Evolutionary conservation across 2,888 invertebrate genomes (phyloP).

Genomic region (Tetropium fuscum): DNA sequence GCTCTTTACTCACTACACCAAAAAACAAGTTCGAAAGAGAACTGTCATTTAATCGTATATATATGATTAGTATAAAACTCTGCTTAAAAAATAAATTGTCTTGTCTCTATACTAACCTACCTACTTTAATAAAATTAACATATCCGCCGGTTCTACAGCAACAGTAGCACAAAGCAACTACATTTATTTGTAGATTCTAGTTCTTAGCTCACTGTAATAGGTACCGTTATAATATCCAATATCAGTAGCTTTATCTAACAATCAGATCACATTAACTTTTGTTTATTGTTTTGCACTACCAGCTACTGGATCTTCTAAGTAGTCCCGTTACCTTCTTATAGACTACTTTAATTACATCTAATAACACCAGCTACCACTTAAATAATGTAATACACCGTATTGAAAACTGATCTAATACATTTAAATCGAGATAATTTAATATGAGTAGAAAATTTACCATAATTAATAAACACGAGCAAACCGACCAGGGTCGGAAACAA

Average conservation of each 20-base stretch:
- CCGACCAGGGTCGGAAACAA: no score
- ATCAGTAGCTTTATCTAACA: neutral
- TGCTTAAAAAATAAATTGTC: no score
- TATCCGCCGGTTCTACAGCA: neutral
- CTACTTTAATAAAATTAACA: no score
- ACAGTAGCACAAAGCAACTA: neutral
- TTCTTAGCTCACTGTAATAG: constrained; percentile 21
- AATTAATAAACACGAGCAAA: no score
- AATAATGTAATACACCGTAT: neutral
- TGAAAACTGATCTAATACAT: constrained; percentile 3
- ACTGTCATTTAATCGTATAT: no score
- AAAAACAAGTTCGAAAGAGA: no score
- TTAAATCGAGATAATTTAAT: constrained; percentile 1
- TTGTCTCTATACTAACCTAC: no score
- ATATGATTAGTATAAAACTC: no score
- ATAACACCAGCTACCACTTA: neutral
- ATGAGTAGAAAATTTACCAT: no score
- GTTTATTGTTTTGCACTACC: constrained; percentile 9
- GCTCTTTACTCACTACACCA: no score
- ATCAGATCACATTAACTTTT: neutral
- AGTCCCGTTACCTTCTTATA: neutral
- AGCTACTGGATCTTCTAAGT: neutral
- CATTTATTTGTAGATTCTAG: constrained; percentile 7
- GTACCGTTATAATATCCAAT: constrained; percentile 21
- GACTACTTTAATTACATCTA: neutral